Evolutionary conservation across 2,797 vertebrate species (phyloP), one percentile per base, ranked within the genome.

Genomic region (Synaphobranchus kaupii): DNA sequence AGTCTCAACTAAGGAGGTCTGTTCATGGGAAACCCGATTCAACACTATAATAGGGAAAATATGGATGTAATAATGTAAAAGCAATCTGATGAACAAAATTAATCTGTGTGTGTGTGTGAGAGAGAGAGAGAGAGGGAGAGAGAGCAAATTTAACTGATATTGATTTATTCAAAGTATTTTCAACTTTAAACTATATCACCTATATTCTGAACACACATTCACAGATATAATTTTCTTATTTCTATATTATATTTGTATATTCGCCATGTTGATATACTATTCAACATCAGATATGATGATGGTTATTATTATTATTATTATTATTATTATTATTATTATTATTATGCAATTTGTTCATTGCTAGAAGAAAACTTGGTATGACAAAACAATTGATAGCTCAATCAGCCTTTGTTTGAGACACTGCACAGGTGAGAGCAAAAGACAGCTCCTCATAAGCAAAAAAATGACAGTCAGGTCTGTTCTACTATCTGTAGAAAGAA

Each of bases 291-390:
- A 39, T 39, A 39, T 2, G 39, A 39, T 39, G 39, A 39, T 39
- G 13, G 52, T 54, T 54, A 2, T 54, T 54, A 2, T 54, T 54
- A 2, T 50, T 50, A 0, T 50, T 50, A 2, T 50, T 50, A 8
- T 50, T 50, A 8, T 50, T 50, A 8, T 50, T 50, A 8, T 52
- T 52, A 12, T 52, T 52, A n/a, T 39, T 39, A 39, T 39, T 39
- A 39, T 39, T 39, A 39, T 52, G 50, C 10, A 52, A 39, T 39
- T 39, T 39, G 39, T 39, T 56, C 15, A 56, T 56, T 17, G 15
- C 17, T 56, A 99, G 90, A 98, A 97, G 52, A 95, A 86, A 90
- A 97, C 96, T 91, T 98, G 98, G 84, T 97, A 98, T 88, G 94
- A 96, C 90, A 96, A 94, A 92, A 96, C 95, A 15, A 98, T 98